phyloP scores from a whole-genome alignment of 1,140 invertebrate species.

The Drosophila persimilis region DNA sequence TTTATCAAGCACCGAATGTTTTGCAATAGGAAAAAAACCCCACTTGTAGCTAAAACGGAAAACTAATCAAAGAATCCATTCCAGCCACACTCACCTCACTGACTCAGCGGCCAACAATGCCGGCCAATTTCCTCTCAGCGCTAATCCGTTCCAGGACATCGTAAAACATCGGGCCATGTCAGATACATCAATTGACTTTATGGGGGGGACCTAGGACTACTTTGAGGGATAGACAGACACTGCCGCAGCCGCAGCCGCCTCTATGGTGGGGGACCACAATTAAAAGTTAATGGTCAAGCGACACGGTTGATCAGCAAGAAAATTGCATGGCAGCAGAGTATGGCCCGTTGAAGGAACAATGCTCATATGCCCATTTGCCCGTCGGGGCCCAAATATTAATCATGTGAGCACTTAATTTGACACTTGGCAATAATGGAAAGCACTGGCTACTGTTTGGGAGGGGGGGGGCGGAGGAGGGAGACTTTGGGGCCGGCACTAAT shows the following conservation, averaged over 20 bases:
- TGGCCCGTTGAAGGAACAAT: slow-evolving; percentile 33
- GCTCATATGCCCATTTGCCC: slow-evolving; percentile 2
- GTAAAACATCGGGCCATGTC: slow-evolving; percentile 31
- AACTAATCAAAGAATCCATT: not conserved
- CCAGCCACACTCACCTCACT: not conserved
- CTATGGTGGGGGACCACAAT: slow-evolving; percentile 38
- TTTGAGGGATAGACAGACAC: slow-evolving; percentile 22
- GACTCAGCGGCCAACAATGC: slow-evolving; percentile 29
- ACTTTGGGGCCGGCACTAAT: slow-evolving; percentile 61
- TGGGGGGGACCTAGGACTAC: slow-evolving; percentile 54
- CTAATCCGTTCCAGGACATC: slow-evolving; percentile 39
- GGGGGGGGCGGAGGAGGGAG: not conserved
- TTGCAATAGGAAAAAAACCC: not conserved
- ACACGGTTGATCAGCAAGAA: slow-evolving; percentile 74
- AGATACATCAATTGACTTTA: slow-evolving; percentile 62
- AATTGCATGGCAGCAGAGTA: slow-evolving; percentile 52
- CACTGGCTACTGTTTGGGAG: slow-evolving; percentile 42
- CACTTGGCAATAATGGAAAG: slow-evolving; percentile 79
- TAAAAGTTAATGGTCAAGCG: slow-evolving; percentile 74
- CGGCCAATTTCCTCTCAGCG: slow-evolving; percentile 27
- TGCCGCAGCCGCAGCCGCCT: not conserved
- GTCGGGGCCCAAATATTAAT: slow-evolving; percentile 64
- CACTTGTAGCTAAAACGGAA: not conserved
- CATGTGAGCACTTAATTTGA: slow-evolving; percentile 80
- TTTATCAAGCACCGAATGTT: slow-evolving; percentile 5